Evolutionary conservation across 2,888 invertebrate species (phyloP), one percentile per base, ranked within the genome.

Genomic region (Drosophila maculinotata): DNA sequence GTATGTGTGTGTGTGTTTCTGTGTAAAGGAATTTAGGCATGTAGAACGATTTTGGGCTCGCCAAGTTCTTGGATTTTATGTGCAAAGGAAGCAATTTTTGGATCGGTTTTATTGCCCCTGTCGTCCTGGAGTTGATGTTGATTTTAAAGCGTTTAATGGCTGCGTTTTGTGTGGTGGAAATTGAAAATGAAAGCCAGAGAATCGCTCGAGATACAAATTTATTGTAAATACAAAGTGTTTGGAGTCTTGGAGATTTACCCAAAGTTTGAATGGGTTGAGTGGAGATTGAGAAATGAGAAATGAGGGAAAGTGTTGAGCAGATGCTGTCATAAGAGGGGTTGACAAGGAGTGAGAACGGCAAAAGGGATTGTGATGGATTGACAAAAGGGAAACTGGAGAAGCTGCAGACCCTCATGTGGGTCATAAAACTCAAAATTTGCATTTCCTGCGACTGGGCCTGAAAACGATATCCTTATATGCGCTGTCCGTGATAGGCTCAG

Each of bases 131-230:
- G 85, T 51, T 82, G 65, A 74, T 82, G 83, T 86, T 82, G 83
- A 83, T 82, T 82, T 82, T 82, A 82, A 82, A 82, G 86, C 81
- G 83, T 85, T 85, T 82, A 82, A 82, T 77, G 77, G 83, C 52
- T 64, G 56, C 75, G 75, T 69, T 68, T 75, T 56, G 62, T 59
- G 67, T 67, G 39, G 44, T 65, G 58, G 39, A 81, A 82, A 82
- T 82, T 82, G 86, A 82, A 82, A 85, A 79, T 65, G 67, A 74
- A 73, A 53, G 33, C 52, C 30, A 38, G 6, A 31, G 20, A 56
- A 54, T 39, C 33, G 58, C 28, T 15, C 59, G 33, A 58, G 62
- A 51, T 54, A 45, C 57, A 58, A 75, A 69, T 76, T 76, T 75
- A 74, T 71, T 74, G 76, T 64, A 67, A 68, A 69, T 60, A 71